Conservation (phyloP, 2,113 vertebrate species). For the Muntiacus muntjak region DNA sequence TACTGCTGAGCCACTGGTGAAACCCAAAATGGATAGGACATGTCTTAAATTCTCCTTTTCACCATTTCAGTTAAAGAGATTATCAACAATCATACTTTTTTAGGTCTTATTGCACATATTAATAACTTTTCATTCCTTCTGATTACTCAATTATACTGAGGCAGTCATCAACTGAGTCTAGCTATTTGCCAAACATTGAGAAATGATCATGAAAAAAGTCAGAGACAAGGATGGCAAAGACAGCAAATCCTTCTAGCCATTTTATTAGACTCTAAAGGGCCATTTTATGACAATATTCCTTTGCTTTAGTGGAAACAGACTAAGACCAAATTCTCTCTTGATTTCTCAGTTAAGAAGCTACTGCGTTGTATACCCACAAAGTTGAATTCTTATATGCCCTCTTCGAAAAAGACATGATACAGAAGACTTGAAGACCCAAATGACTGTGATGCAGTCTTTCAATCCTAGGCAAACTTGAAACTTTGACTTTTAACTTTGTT, state of each 20-base stretch:
- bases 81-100: background rate
- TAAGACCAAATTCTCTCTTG: background rate
- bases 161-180: background rate
- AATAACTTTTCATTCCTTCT: background rate
- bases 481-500: background rate
- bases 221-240: background rate
- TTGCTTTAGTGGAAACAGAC: background rate
- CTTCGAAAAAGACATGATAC: background rate
- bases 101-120: background rate
- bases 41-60: background rate
- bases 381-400: background rate
- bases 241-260: background rate
- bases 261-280: background rate
- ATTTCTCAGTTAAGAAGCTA: background rate
- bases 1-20: background rate
- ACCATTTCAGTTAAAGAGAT: background rate
- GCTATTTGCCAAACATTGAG: background rate
- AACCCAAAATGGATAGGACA: background rate
- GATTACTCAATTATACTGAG: background rate
- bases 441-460: background rate
- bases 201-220: background rate
- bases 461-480: background rate
- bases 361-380: background rate
- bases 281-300: background rate
- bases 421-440: background rate